phyloP scores from a whole-genome alignment of 1,140 invertebrate genomes.

The Apis cerana region DNA sequence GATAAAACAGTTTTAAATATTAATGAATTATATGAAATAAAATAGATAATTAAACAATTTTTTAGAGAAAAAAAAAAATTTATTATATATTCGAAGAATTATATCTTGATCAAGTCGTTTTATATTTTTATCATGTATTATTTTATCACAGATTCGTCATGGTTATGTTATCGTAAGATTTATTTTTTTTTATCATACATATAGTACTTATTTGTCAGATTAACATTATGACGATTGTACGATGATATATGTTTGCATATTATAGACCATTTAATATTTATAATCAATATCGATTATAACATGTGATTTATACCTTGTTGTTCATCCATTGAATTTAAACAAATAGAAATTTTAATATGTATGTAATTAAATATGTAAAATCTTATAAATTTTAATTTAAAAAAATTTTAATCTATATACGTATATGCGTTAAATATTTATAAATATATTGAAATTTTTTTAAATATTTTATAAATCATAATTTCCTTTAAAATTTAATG shows the following conservation, averaged over 20 bases:
- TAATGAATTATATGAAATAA: not conserved
- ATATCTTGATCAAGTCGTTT: not conserved
- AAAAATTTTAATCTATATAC: not conserved
- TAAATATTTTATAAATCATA: not conserved
- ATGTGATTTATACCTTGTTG: not conserved
- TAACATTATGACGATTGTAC: not conserved
- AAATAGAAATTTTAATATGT: not conserved
- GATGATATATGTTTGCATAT: constrained; percentile 3
- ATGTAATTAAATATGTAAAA: not conserved
- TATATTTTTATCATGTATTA: too few relatives aligned
- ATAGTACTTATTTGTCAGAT: not conserved
- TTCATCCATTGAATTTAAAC: not conserved
- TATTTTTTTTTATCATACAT: constrained; percentile 15
- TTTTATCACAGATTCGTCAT: constrained; percentile 29
- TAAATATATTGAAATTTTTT: not conserved
- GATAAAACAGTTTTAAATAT: not conserved
- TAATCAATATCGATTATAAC: too few relatives aligned
- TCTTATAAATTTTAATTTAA: not conserved
- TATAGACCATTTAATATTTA: not conserved
- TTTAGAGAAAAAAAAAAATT: not conserved
- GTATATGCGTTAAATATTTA: not conserved
- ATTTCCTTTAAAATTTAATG: not conserved
- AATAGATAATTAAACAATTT: not conserved
- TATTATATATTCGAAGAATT: not conserved
- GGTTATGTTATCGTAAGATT: constrained; percentile 5